Evolutionary conservation across 53 echinoderm and acorn worm genomes (phyloP).

Genomic region (Apostichopus leukothele): DNA sequence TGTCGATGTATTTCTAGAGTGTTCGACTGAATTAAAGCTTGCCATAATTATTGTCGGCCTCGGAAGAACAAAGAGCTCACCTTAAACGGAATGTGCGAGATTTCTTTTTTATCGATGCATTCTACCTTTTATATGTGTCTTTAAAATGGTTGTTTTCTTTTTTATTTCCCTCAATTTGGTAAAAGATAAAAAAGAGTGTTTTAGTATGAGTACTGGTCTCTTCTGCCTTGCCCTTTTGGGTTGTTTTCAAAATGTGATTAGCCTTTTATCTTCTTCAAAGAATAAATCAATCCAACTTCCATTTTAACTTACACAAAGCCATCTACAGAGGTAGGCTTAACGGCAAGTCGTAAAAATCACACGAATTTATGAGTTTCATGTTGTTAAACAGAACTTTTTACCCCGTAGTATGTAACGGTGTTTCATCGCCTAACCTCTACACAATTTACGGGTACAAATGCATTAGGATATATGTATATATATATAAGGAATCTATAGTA

Average conservation of each 20-base stretch:
- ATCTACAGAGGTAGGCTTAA: slow-evolving; percentile 16
- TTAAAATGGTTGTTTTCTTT: neutral
- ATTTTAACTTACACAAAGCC: slow-evolving; percentile 34
- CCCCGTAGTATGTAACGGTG: neutral
- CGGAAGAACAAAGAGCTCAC: neutral
- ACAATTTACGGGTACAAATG: slow-evolving; percentile 7
- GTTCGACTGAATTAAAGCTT: too few species aligned
- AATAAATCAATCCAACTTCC: slow-evolving; percentile 38
- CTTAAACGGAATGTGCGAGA: slow-evolving; percentile 6
- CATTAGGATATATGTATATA: neutral
- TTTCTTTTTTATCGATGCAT: neutral
- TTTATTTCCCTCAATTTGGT: slow-evolving; percentile 7
- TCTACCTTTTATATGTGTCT: slow-evolving; percentile 3
- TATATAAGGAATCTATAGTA: too few species aligned
- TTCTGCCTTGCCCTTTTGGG: slow-evolving; percentile 26
- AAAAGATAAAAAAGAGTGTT: neutral
- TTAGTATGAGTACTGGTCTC: neutral
- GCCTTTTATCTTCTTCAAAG: slow-evolving; percentile 21
- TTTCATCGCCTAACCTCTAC: neutral
- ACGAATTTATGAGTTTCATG: slow-evolving; percentile 39
- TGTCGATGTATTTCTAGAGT: too few species aligned
- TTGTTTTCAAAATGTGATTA: slow-evolving; percentile 41
- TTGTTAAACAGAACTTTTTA: slow-evolving; percentile 34
- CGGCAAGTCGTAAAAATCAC: slow-evolving; percentile 35
- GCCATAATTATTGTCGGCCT: neutral